Percentiles rank a stretch among this genome's conserved stretches.
Conservation (phyloP, 1,140 invertebrate genomes). For the Drosophila mayri region DNA sequence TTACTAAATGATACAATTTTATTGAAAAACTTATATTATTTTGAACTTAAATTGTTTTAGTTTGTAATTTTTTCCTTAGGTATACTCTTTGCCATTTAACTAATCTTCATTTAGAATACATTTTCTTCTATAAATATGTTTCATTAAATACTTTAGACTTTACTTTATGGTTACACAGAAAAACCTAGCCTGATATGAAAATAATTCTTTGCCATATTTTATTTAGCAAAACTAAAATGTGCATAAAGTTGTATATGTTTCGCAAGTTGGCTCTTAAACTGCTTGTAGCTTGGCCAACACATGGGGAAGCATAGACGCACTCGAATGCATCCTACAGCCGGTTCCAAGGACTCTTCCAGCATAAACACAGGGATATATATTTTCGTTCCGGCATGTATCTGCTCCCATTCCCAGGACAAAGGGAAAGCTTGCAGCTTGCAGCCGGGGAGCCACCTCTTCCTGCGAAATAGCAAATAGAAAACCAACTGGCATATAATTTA, state of each 20-base stretch:
- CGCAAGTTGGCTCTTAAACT: neutral
- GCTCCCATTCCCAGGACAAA: constrained; percentile 38
- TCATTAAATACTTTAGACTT: too few relatives aligned
- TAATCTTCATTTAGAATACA: too few relatives aligned
- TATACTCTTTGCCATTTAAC: too few relatives aligned
- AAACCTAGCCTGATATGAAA: neutral
- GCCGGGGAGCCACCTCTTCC: neutral
- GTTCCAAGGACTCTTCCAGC: constrained; percentile 46
- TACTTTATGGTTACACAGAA: neutral
- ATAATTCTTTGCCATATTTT: neutral
- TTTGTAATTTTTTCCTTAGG: too few relatives aligned
- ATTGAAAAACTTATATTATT: too few relatives aligned
- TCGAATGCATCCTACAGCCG: constrained; percentile 8
- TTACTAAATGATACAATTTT: too few relatives aligned
- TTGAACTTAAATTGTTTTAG: too few relatives aligned
- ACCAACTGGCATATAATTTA: constrained; percentile 81
- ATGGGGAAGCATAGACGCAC: constrained; percentile 21
- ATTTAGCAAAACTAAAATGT: neutral
- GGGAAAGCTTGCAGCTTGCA: constrained; percentile 33
- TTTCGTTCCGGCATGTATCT: constrained; percentile 17
- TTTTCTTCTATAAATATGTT: too few relatives aligned
- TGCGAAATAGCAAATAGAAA: constrained; percentile 32
- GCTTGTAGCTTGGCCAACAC: constrained; percentile 4
- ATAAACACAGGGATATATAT: constrained; percentile 5
- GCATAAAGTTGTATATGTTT: neutral